These are phyloP conservation scores for Nesidiocoris tenuis DNA, from an alignment of 2,888 invertebrate genomes.

Conservation along the genomic window DNA sequence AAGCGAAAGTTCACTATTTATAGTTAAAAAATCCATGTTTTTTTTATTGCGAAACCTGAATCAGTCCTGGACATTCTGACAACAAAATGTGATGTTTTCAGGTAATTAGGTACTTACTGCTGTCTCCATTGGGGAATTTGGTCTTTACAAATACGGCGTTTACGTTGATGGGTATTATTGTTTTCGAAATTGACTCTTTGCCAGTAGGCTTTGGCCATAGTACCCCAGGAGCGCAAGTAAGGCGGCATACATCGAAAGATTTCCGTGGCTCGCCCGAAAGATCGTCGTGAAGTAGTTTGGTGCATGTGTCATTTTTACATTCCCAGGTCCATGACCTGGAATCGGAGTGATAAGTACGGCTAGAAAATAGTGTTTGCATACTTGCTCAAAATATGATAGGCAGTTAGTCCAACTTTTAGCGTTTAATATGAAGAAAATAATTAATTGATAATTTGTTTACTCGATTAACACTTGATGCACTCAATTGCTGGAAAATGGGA, in stretches of 20 bases:
- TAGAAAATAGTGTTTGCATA: no score
- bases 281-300: neutral
- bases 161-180: constrained; percentile 5
- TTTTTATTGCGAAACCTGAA: no score
- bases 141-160: constrained; percentile 25
- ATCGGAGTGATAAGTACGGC: no score
- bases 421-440: no score
- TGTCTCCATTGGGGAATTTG: constrained; percentile 11
- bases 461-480: neutral
- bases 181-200: neutral
- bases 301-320: constrained; percentile 13
- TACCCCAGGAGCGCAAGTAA: constrained; percentile 23
- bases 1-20: no score
- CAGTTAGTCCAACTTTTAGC: neutral
- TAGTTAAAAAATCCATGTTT: no score
- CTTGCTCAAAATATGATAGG: neutral
- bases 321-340: constrained; percentile 27
- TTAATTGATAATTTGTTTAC: no score
- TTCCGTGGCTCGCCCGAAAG: neutral
- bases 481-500: no score
- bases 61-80: neutral
- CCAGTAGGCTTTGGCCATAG: constrained; percentile 33
- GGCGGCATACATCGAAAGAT: constrained; percentile 24
- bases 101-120: constrained; percentile 1
- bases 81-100: neutral